Evolutionary conservation across 2,797 vertebrate species (phyloP).

Genomic region (Mionectes olivaceus): DNA sequence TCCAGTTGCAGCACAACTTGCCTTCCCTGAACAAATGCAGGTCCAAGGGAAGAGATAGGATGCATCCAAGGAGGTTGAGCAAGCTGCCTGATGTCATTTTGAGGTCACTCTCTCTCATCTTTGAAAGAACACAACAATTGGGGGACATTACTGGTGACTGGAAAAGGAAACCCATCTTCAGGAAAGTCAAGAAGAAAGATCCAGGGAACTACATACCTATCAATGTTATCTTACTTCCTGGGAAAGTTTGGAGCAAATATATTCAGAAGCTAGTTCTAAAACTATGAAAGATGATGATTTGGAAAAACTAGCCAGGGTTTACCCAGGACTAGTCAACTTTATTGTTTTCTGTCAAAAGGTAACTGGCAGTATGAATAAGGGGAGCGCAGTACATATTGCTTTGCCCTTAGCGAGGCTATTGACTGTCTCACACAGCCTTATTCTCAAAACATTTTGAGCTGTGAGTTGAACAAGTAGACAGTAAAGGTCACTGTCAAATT

Average conservation of each 20-base stretch:
- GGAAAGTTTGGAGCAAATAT: not conserved
- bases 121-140: not conserved
- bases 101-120: not conserved
- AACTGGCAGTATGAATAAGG: not conserved
- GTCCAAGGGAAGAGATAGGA: not conserved
- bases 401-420: not conserved
- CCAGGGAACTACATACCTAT: not conserved
- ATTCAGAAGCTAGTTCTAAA: not conserved
- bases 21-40: not conserved
- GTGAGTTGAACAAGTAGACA: not conserved
- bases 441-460: not conserved
- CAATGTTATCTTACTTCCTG: not conserved
- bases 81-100: not conserved
- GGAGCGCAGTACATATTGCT: not conserved
- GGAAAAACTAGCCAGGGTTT: not conserved
- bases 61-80: not conserved
- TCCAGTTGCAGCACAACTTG: not conserved
- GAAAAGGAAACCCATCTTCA: not conserved
- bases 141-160: not conserved
- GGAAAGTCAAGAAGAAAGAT: not conserved
- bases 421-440: not conserved
- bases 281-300: not conserved
- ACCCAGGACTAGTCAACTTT: not conserved
- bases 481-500: not conserved
- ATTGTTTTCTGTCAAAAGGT: not conserved